Percentiles rank a stretch among this genome's conserved stretches.
phyloP scores from a whole-genome alignment of 92 coral and sea anemone genomes.

The Blastomussa wellsi region DNA sequence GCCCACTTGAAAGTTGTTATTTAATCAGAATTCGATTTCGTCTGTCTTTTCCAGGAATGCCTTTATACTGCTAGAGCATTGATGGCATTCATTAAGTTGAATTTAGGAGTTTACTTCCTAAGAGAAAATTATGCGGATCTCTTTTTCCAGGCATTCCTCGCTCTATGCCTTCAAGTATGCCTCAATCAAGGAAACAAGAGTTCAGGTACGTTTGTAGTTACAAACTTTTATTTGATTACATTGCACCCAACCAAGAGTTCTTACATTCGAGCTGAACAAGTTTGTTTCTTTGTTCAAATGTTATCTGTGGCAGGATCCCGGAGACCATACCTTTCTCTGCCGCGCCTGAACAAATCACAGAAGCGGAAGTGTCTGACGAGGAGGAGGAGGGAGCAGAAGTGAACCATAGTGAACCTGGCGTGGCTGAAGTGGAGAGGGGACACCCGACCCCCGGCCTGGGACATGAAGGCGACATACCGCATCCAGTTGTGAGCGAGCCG shows the following conservation, averaged over 20 bases:
- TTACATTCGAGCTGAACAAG: neutral
- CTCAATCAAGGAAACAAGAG: conserved; percentile 5
- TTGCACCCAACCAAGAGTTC: neutral
- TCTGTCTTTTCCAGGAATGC: no score
- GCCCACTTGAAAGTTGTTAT: no score
- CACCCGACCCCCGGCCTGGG: neutral
- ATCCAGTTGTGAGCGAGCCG: conserved; percentile 11
- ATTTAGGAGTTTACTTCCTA: no score
- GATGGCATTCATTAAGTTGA: no score
- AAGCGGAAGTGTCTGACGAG: conserved; percentile 19
- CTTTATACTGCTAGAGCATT: no score
- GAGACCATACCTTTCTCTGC: conserved; percentile 28
- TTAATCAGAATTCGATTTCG: no score
- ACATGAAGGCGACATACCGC: neutral
- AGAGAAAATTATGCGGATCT: no score
- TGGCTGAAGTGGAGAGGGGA: neutral
- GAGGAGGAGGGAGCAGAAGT: conserved; percentile 20
- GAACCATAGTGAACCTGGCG: neutral
- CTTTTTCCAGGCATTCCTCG: neutral
- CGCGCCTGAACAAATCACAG: conserved; percentile 22
- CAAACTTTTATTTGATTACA: neutral
- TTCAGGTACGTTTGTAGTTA: conserved; percentile 18
- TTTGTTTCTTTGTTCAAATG: neutral
- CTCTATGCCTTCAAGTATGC: neutral
- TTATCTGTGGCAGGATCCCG: conserved; percentile 6